phyloP scores from a whole-genome alignment of 1,140 invertebrate genomes.

The Sipha flava region DNA sequence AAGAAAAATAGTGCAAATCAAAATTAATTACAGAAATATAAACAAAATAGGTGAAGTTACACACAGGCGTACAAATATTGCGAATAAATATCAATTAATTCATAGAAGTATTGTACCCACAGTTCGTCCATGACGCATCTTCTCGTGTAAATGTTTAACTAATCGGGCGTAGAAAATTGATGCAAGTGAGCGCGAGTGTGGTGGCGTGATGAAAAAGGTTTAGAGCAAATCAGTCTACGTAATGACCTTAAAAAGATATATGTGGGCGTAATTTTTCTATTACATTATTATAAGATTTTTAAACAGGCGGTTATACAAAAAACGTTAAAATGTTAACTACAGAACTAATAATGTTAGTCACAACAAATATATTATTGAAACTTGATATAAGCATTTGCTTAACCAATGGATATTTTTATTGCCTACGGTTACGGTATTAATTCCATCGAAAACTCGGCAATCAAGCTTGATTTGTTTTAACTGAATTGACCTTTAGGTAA shows the following conservation, averaged over 20 bases:
- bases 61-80: slow-evolving; percentile 25
- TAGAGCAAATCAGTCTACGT: not conserved
- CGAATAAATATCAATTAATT: not conserved
- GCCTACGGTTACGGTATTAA: not conserved
- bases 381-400: too few relatives aligned
- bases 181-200: not conserved
- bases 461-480: not conserved
- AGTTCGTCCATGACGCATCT: slow-evolving; percentile 26
- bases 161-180: not conserved
- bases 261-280: too few relatives aligned
- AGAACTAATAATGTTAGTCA: too few relatives aligned
- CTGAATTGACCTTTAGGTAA: not conserved
- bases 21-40: not conserved
- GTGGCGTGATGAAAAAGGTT: slow-evolving; percentile 15
- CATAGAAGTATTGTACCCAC: not conserved
- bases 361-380: too few relatives aligned
- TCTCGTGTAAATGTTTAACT: slow-evolving; percentile 5
- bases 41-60: not conserved
- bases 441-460: not conserved
- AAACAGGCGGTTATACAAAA: too few relatives aligned
- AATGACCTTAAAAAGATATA: not conserved
- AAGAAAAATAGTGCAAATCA: not conserved
- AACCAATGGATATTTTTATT: not conserved
- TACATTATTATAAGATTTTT: too few relatives aligned
- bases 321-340: too few relatives aligned